phyloP scores from a whole-genome alignment of 1,140 invertebrate species.

The Elymnias hypermnestra region DNA sequence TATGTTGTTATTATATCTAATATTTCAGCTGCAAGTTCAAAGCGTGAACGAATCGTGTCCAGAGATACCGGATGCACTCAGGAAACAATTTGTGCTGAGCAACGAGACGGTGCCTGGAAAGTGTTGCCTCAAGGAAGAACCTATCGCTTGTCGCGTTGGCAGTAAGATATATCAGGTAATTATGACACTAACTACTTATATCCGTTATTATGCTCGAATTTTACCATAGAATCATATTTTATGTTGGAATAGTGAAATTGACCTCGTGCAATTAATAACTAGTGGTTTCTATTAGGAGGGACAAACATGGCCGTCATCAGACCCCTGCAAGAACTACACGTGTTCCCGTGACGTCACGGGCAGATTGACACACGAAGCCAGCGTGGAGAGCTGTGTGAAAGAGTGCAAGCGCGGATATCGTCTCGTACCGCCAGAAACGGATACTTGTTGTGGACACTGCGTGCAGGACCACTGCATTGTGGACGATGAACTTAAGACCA shows the following conservation, averaged over 20 bases:
- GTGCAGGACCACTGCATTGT: slow-evolving; percentile 80
- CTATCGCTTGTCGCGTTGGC: slow-evolving; percentile 76
- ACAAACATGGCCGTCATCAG: slow-evolving; percentile 76
- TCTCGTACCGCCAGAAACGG: slow-evolving; percentile 68
- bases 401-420: slow-evolving; percentile 78
- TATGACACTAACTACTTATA: no score
- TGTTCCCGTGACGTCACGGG: slow-evolving; percentile 73
- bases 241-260: no score
- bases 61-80: slow-evolving; percentile 43
- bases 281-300: slow-evolving; percentile 60
- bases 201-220: no score
- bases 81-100: slow-evolving; percentile 73
- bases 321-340: slow-evolving; percentile 78
- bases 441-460: slow-evolving; percentile 84
- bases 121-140: slow-evolving; percentile 76
- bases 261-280: not conserved
- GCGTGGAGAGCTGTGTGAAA: slow-evolving; percentile 73
- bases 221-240: no score
- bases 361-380: slow-evolving; percentile 70
- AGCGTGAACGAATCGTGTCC: slow-evolving; percentile 60
- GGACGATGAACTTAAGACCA: slow-evolving; percentile 74
- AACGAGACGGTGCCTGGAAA: slow-evolving; percentile 56
- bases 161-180: slow-evolving; percentile 74
- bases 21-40: slow-evolving; percentile 63
- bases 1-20: no score